phyloP scores from a whole-genome alignment of 2,888 invertebrate species.

The Flexamia atlantica region DNA sequence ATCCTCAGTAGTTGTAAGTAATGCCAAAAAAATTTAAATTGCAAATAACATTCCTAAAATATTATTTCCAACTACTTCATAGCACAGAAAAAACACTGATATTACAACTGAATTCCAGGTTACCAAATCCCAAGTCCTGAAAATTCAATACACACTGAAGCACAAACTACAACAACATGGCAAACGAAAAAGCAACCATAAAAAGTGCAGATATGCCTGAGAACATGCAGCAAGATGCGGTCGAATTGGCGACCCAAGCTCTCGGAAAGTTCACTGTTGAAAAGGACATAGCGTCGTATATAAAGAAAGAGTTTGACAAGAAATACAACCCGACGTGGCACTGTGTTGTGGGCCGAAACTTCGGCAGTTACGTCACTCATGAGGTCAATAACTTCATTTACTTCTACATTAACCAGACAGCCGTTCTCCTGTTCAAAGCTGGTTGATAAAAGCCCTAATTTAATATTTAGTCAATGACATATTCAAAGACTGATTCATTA shows the following conservation, averaged over 20 bases:
- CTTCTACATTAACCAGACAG: constrained; percentile 99
- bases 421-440: constrained; percentile 99
- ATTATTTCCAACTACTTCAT: too few relatives aligned
- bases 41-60: too few relatives aligned
- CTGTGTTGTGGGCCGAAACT: constrained; percentile 99
- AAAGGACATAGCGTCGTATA: constrained; percentile 99
- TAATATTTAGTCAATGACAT: constrained; percentile 79
- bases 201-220: constrained; percentile 93
- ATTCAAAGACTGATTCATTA: too few relatives aligned
- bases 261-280: constrained; percentile 99
- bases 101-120: neutral
- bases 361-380: constrained; percentile 98
- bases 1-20: too few relatives aligned
- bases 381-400: constrained; percentile 99
- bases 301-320: constrained; percentile 99
- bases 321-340: constrained; percentile 99
- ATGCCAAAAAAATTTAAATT: too few relatives aligned
- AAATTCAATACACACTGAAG: neutral
- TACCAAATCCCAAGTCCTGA: neutral
- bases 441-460: too few relatives aligned
- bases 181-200: neutral
- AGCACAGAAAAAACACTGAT: too few relatives aligned
- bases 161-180: neutral
- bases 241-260: constrained; percentile 99
- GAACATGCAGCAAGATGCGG: constrained; percentile 99